Evolutionary conservation across 2,797 vertebrate genomes (phyloP), one percentile per base, ranked within the genome.

Genomic region (Spondyliosoma cantharus): DNA sequence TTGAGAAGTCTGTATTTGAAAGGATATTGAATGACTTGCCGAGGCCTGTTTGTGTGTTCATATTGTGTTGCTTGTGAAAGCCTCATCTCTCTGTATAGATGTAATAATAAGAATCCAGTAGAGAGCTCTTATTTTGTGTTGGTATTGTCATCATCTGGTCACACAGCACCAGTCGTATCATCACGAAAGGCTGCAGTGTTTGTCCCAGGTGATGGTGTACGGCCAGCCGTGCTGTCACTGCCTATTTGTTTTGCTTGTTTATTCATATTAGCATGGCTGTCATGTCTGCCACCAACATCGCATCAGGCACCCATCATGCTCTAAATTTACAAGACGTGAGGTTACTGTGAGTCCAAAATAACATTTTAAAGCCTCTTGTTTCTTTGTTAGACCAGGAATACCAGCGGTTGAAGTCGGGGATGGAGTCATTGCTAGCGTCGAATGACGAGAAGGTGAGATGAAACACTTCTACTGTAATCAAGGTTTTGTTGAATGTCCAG

Each of bases 361-460:
- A 58, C 24, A 6, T 71, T 65, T 64, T 45, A 76, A 52, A 53
- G 12, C 5, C 17, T 59, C 13, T 3, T 85, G 71, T 74, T 62
- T 37, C 48, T 62, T 59, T 84, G 88, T 80, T 89, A 99, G 97
- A 98, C 92, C 96, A 98, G 91, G 98, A 99, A 93, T 96, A 99
- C 77, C 97, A 98, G 50, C 91, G 95, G 54, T 56, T 99, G 90
- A 99, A 98, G 93, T 90, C 95, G 63, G 97, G 98, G 77, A 98
- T 99, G 97, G 97, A 99, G 86, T 95, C 96, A 0, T 87, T 99
- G 86, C 65, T 98, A 57, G 94, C 96, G 56, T 96, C 97, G 64
- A 99, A 98, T 75, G 96, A 98, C 71, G 96, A 99, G 83, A 99
- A 99, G 96, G 98, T 98, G 81, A 94, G 11, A 62, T n/a, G 0